Evolutionary conservation across 2,888 invertebrate genomes (phyloP).

Genomic region (Heterodera filipjevi): DNA sequence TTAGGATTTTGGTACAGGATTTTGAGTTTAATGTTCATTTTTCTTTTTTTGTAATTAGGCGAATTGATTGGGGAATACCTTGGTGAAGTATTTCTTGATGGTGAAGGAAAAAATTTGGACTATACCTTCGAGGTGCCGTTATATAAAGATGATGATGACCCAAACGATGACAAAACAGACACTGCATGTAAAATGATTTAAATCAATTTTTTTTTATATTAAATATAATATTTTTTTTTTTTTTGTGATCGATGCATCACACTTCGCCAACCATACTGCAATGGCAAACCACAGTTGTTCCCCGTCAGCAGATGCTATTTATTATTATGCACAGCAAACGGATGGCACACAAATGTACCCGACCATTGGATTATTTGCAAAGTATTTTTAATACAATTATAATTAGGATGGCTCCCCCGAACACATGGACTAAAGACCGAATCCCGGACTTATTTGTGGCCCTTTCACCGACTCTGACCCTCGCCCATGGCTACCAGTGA

Average conservation of each 20-base stretch:
- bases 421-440: no score
- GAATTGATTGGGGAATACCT: not conserved
- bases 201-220: not conserved
- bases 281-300: not conserved
- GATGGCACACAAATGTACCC: not conserved
- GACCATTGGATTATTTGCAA: not conserved
- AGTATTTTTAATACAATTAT: not conserved
- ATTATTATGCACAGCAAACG: not conserved
- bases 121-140: not conserved
- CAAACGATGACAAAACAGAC: not conserved
- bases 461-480: no score
- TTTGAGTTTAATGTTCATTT: no score
- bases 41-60: no score
- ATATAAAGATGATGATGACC: not conserved
- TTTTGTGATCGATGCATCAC: not conserved
- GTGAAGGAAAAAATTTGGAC: not conserved
- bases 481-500: no score
- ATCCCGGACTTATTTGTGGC: no score
- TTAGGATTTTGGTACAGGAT: not conserved
- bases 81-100: not conserved
- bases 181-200: not conserved
- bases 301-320: not conserved
- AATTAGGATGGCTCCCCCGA: no score
- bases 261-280: not conserved
- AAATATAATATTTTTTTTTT: no score